Conservation (phyloP, 2,797 vertebrate genomes). For the Neosalanx taihuensis region DNA sequence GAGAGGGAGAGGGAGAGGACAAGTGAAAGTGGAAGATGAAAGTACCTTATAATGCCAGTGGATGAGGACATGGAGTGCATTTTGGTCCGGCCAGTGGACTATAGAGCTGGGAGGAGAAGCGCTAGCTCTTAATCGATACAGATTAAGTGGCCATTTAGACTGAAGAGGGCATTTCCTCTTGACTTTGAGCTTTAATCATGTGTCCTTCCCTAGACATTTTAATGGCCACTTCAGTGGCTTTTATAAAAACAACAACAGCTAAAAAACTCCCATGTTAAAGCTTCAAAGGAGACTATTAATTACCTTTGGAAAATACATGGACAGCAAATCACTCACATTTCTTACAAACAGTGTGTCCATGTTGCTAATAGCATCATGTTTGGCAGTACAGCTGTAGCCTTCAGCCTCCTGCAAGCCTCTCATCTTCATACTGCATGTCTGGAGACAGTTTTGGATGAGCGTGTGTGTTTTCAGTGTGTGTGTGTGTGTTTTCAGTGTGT, state of each 20-base stretch:
- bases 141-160: slow-evolving; percentile 64
- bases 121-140: slow-evolving; percentile 64
- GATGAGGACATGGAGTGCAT: slow-evolving; percentile 37
- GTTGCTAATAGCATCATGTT: slow-evolving; percentile 13
- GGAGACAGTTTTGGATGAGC: not conserved
- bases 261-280: slow-evolving; percentile 3
- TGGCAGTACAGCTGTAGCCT: too few relatives aligned
- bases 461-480: slow-evolving; percentile 15
- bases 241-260: slow-evolving; percentile 23
- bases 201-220: slow-evolving; percentile 44
- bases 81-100: slow-evolving; percentile 44
- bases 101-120: slow-evolving; percentile 42
- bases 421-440: not conserved
- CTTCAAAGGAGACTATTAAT: not conserved
- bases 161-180: slow-evolving; percentile 54
- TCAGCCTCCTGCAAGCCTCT: not conserved
- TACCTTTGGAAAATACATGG: not conserved
- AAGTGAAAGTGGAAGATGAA: slow-evolving; percentile 49
- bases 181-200: slow-evolving; percentile 58
- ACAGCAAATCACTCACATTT: not conserved
- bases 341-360: not conserved
- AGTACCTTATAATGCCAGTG: slow-evolving; percentile 47
- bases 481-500: slow-evolving; percentile 10
- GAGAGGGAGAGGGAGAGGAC: not conserved
- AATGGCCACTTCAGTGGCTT: slow-evolving; percentile 33